Evolutionary conservation across 2,113 vertebrate genomes (phyloP).

Genomic region (Coptodon rendalli): DNA sequence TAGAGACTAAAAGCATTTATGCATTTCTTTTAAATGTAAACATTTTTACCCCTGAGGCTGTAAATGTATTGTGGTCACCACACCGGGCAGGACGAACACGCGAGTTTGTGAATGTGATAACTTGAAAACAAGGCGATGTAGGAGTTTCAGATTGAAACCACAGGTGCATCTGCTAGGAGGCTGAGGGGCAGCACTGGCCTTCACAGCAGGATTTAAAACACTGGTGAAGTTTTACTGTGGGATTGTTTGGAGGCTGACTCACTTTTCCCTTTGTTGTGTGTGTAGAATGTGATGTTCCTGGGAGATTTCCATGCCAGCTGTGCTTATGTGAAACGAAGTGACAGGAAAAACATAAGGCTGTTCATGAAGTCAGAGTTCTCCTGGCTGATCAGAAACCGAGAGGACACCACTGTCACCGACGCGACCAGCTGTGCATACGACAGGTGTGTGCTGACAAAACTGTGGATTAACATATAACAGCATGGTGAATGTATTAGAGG

Average conservation of each 20-base stretch:
- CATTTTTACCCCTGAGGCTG: neutral
- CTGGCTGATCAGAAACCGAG: conserved; percentile 57
- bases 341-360: conserved; percentile 39
- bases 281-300: conserved; percentile 59
- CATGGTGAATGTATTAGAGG: neutral
- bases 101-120: neutral
- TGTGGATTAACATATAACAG: neutral
- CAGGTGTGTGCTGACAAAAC: conserved; percentile 18
- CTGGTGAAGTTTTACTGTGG: neutral
- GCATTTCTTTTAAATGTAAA: neutral
- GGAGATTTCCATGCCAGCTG: conserved; percentile 62
- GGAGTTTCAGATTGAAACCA: neutral
- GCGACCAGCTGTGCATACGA: conserved; percentile 47
- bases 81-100: fast-evolving
- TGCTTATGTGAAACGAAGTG: conserved; percentile 4
- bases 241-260: neutral
- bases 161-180: neutral
- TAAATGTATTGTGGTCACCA: neutral
- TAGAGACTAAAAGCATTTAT: neutral
- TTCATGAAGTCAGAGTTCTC: conserved; percentile 11
- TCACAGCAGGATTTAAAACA: neutral
- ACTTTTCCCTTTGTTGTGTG: neutral
- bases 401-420: conserved; percentile 43
- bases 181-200: neutral
- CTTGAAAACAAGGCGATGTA: neutral